Evolutionary conservation across 1,140 invertebrate genomes (phyloP).

Genomic region (Pogonomyrmex californicus): DNA sequence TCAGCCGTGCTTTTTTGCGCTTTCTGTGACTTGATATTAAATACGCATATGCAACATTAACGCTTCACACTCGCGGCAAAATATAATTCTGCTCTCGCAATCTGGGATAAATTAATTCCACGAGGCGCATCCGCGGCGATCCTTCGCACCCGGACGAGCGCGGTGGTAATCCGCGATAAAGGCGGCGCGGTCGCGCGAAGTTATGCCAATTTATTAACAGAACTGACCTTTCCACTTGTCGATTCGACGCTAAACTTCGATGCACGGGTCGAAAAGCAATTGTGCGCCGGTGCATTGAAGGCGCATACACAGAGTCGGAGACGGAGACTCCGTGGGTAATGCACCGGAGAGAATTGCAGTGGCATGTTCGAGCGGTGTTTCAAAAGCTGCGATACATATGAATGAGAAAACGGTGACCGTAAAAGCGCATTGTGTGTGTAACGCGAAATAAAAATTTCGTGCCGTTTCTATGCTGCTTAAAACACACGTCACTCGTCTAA

Average conservation of each 20-base stretch:
- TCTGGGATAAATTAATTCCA: neutral
- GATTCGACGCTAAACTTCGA: constrained; percentile 48
- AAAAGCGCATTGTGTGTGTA: neutral
- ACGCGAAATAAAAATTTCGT: constrained; percentile 33
- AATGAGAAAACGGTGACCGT: constrained; percentile 42
- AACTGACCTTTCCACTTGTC: constrained; percentile 69
- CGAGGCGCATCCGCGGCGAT: neutral
- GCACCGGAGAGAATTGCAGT: constrained; percentile 56
- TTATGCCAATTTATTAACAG: constrained; percentile 58
- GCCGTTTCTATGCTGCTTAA: constrained; percentile 15
- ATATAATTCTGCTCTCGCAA: neutral
- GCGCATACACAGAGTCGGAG: neutral
- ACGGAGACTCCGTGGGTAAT: constrained; percentile 39
- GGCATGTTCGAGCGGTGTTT: constrained; percentile 58
- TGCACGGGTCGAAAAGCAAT: constrained; percentile 42
- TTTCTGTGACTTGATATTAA: neutral
- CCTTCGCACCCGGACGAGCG: neutral
- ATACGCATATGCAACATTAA: neutral
- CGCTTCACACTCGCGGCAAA: neutral
- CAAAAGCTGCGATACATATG: constrained; percentile 55
- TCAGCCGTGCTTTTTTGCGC: neutral
- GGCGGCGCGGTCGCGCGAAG: constrained; percentile 4
- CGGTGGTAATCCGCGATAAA: constrained; percentile 11
- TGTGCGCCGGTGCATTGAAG: constrained; percentile 50
- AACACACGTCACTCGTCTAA: neutral